A percentile compares a stretch with the other conserved stretches of the same genome.
These are phyloP conservation scores for Atherix ibis DNA, from an alignment of 2,888 invertebrate genomes.

Conservation along the genomic window DNA sequence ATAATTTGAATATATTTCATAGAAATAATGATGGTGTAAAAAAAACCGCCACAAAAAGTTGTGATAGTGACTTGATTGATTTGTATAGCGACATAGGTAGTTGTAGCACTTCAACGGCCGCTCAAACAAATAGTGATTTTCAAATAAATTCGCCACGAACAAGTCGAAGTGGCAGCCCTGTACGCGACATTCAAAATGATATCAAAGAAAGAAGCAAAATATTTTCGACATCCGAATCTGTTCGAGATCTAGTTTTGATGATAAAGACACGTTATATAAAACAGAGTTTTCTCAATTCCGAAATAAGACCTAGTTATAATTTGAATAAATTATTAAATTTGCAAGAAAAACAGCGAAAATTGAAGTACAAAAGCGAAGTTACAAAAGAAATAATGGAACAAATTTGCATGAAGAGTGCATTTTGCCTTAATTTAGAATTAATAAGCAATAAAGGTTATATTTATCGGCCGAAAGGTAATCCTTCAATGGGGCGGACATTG, in stretches of 20 bases:
- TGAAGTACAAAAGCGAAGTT: constrained; percentile 50
- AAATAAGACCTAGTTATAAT: constrained; percentile 57
- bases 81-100: too few relatives aligned
- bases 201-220: neutral
- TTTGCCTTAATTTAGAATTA: constrained; percentile 19
- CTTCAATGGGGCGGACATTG: constrained; percentile 27
- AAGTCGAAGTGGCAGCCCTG: constrained; percentile 24
- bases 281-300: constrained; percentile 37
- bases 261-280: constrained; percentile 25
- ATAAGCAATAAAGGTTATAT: constrained; percentile 14
- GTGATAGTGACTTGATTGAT: constrained; percentile 8
- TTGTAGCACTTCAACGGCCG: constrained; percentile 8
- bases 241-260: constrained; percentile 15
- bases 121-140: constrained; percentile 10
- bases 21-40: neutral
- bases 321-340: constrained; percentile 52
- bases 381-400: constrained; percentile 36
- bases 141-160: constrained; percentile 24
- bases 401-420: constrained; percentile 36
- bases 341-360: constrained; percentile 53
- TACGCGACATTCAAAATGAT: constrained; percentile 4
- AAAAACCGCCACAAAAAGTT: constrained; percentile 6
- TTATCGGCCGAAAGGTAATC: constrained; percentile 18
- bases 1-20: neutral
- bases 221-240: neutral